These are phyloP conservation scores for Drosophila busckii DNA, from an alignment of 1,140 invertebrate genomes.

Conservation along the genomic window DNA sequence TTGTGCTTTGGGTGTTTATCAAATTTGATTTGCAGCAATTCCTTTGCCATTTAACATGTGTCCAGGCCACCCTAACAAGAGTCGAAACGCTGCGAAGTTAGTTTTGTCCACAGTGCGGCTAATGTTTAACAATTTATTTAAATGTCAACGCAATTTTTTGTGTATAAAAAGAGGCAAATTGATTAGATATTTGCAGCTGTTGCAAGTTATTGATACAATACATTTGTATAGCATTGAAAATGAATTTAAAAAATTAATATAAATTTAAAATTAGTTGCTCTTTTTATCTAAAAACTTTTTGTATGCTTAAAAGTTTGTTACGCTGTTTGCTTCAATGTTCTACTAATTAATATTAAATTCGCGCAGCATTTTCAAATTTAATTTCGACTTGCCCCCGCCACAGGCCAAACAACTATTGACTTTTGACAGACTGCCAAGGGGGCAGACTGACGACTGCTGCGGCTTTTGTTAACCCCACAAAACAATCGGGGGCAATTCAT, in stretches of 20 bases:
- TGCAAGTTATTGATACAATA: too few relatives aligned
- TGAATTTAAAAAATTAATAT: too few relatives aligned
- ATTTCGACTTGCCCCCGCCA: constrained; percentile 41
- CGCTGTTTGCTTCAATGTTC: too few relatives aligned
- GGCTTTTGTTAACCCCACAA: constrained; percentile 60
- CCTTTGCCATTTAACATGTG: constrained; percentile 71
- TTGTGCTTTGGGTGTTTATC: constrained; percentile 61
- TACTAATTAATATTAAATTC: constrained; percentile 75
- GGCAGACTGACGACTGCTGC: constrained; percentile 32
- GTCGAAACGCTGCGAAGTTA: too few relatives aligned
- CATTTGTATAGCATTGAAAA: too few relatives aligned
- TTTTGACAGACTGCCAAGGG: constrained; percentile 35
- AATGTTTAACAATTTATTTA: constrained; percentile 71
- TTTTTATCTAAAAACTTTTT: too few relatives aligned
- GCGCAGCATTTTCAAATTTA: constrained; percentile 63
- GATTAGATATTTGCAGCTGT: too few relatives aligned
- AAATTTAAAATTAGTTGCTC: too few relatives aligned
- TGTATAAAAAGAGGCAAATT: too few relatives aligned
- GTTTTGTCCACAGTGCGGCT: constrained; percentile 53
- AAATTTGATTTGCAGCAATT: constrained; percentile 75
- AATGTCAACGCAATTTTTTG: constrained; percentile 67
- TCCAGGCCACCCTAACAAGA: constrained; percentile 21
- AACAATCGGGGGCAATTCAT: constrained; percentile 56
- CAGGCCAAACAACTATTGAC: constrained; percentile 57
- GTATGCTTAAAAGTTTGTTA: too few relatives aligned